Conservation (phyloP, 2,888 invertebrate genomes). For the Hirudinaria manillensis region DNA sequence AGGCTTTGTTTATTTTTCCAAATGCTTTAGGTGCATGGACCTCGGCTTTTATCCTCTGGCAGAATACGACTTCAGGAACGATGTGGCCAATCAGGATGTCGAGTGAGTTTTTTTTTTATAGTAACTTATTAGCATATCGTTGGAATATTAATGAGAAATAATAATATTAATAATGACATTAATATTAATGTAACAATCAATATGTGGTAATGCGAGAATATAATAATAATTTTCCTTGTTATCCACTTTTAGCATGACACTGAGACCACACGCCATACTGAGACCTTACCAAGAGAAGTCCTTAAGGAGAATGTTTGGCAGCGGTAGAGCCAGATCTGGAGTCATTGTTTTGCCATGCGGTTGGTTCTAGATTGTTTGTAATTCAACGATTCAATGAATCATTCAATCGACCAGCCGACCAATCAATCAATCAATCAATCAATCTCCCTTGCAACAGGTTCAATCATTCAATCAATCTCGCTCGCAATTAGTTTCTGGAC, state of each 20-base stretch:
- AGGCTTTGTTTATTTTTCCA: neutral
- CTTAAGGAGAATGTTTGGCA: constrained; percentile 98
- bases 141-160: neutral
- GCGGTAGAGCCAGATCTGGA: constrained; percentile 82
- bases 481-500: no score
- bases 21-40: constrained; percentile 72
- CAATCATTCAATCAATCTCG: no score
- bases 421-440: no score
- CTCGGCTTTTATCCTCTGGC: constrained; percentile 91
- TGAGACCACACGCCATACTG: constrained; percentile 84
- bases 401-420: no score
- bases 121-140: neutral
- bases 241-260: constrained; percentile 50
- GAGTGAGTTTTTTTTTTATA: constrained; percentile 57
- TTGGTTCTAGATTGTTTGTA: constrained; percentile 49
- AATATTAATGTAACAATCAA: neutral
- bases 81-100: constrained; percentile 86
- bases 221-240: neutral
- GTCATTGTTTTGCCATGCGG: constrained; percentile 98
- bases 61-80: constrained; percentile 97
- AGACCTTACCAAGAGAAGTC: constrained; percentile 98
- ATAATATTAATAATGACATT: neutral
- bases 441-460: no score
- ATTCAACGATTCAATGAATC: no score
- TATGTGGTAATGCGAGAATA: neutral